Evolutionary conservation across 92 coral and sea anemone genomes (phyloP).

Genomic region (Heteractis magnifica): DNA sequence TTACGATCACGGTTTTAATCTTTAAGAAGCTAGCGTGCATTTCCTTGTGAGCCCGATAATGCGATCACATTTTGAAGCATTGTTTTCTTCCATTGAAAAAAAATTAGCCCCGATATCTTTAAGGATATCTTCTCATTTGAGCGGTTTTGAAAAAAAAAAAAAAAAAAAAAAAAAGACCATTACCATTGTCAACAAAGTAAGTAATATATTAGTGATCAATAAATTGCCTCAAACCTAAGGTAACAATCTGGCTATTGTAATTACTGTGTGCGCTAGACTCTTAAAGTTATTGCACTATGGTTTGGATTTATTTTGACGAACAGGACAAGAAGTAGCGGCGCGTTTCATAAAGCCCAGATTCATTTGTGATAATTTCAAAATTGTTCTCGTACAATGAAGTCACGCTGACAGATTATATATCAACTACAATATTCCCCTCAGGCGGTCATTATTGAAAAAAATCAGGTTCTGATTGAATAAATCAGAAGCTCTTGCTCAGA

Average conservation of each 20-base stretch:
- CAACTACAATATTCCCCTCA: not conserved
- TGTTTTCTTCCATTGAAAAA: too few relatives aligned
- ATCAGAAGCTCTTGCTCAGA: not conserved
- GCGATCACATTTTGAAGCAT: too few relatives aligned
- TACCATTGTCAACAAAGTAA: not conserved
- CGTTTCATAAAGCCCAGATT: not conserved
- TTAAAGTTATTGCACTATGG: not conserved
- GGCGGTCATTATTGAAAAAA: constrained; percentile 7
- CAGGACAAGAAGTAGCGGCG: not conserved
- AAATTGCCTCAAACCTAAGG: not conserved
- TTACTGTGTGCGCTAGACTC: not conserved
- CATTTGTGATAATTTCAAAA: not conserved
- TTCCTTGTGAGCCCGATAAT: too few relatives aligned
- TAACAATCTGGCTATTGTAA: not conserved
- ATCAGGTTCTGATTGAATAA: not conserved
- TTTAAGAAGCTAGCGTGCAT: too few relatives aligned
- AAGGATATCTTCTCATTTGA: too few relatives aligned
- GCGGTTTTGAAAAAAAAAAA: not conserved
- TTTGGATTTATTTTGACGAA: not conserved
- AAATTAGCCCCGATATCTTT: too few relatives aligned
- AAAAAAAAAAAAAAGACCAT: not conserved
- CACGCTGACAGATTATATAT: not conserved
- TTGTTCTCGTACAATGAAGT: not conserved
- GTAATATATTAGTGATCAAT: not conserved
- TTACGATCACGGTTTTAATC: too few relatives aligned